Conservation (phyloP, 2,113 vertebrate species). For the Crocuta crocuta region DNA sequence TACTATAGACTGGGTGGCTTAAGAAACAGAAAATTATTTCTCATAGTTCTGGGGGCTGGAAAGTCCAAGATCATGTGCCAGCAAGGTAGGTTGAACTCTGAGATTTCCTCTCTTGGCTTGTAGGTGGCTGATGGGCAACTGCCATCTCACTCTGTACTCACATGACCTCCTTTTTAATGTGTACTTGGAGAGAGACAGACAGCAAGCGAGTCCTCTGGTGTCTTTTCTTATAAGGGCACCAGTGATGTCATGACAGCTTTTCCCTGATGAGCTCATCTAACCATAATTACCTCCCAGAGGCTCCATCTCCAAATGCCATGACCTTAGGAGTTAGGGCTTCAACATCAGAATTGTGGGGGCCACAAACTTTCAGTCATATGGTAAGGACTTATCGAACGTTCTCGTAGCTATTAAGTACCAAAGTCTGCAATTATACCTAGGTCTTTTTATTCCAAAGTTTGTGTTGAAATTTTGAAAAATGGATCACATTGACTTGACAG, state of each 20-base stretch:
- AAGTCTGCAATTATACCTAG: neutral
- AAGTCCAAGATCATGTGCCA: neutral
- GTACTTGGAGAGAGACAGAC: neutral
- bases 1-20: neutral
- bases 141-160: neutral
- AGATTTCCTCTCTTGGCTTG: neutral
- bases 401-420: neutral
- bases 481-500: neutral
- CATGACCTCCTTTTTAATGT: neutral
- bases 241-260: neutral
- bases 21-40: too few species aligned
- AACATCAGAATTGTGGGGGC: neutral
- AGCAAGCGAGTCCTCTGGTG: neutral
- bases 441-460: neutral
- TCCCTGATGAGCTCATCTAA: neutral
- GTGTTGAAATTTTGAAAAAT: slow-evolving; percentile 42
- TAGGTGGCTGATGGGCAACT: neutral
- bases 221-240: neutral
- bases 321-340: neutral
- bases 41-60: too few species aligned
- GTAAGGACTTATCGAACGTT: neutral
- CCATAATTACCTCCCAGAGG: neutral
- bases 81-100: neutral
- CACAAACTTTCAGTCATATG: neutral
- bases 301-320: neutral